Percentiles rank a stretch among this genome's conserved stretches.
phyloP scores from a whole-genome alignment of 2,888 invertebrate species.

The Heteropelma amictum region DNA sequence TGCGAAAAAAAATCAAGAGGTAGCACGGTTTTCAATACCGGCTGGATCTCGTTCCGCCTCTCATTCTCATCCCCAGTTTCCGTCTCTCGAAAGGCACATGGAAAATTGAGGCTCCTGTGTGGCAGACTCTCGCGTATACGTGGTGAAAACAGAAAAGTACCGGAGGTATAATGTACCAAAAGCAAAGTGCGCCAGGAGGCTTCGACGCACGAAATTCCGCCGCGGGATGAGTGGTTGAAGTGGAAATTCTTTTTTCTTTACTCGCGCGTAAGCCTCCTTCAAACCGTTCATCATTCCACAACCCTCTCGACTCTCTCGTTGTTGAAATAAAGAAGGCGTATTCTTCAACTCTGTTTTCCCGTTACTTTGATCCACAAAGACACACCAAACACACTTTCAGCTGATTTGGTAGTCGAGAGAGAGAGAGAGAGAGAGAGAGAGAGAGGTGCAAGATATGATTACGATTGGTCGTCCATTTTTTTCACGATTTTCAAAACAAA shows the following conservation, averaged over 20 bases:
- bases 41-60: neutral
- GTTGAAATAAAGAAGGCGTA: neutral
- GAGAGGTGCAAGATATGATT: neutral
- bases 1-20: neutral
- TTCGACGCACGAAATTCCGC: conserved; percentile 8
- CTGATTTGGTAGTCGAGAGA: neutral
- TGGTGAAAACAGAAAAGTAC: neutral
- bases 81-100: neutral
- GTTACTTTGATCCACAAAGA: conserved; percentile 15
- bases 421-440: neutral
- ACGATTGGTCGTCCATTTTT: no score
- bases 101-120: conserved; percentile 3
- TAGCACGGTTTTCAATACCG: conserved; percentile 14
- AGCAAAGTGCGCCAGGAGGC: neutral
- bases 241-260: conserved; percentile 21
- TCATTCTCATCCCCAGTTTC: neutral
- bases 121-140: neutral
- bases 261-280: neutral
- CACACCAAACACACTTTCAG: neutral
- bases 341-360: neutral
- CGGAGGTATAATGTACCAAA: conserved; percentile 5
- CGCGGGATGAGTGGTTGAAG: conserved; percentile 14
- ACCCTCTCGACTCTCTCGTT: neutral
- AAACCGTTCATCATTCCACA: neutral
- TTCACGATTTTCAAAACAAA: no score